phyloP scores from a whole-genome alignment of 2,113 vertebrate genomes.

The Genyomyrus donnyi region DNA sequence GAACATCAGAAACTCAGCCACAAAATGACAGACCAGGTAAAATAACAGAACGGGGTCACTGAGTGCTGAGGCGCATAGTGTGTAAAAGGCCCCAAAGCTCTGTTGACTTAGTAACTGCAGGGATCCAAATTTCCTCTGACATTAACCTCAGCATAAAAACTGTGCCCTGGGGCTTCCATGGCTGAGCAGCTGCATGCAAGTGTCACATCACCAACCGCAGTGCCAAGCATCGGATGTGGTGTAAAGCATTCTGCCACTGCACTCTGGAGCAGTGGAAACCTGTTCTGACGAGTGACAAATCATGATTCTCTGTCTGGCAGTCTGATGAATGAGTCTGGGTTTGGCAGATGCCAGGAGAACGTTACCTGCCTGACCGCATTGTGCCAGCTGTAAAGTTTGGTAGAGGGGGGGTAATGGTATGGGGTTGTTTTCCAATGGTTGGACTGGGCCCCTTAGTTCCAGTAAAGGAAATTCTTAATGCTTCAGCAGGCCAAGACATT shows the following conservation, averaged over 20 bases:
- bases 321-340: neutral
- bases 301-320: neutral
- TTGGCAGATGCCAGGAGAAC: neutral
- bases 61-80: neutral
- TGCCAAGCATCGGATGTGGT: neutral
- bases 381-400: neutral
- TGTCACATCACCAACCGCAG: neutral
- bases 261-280: neutral
- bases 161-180: neutral
- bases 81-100: neutral
- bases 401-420: neutral
- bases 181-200: neutral
- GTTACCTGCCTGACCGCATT: neutral
- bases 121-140: neutral
- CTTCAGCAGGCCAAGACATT: too few relatives aligned
- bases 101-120: neutral
- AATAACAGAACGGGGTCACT: neutral
- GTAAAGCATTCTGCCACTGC: neutral
- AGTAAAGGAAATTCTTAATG: neutral
- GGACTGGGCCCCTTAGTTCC: neutral
- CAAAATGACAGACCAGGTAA: neutral
- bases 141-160: neutral
- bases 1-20: neutral
- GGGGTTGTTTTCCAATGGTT: neutral
- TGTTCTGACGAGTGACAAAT: neutral